Conservation (phyloP, 2,797 vertebrate species). For the Scolopax bukidnonensis region DNA sequence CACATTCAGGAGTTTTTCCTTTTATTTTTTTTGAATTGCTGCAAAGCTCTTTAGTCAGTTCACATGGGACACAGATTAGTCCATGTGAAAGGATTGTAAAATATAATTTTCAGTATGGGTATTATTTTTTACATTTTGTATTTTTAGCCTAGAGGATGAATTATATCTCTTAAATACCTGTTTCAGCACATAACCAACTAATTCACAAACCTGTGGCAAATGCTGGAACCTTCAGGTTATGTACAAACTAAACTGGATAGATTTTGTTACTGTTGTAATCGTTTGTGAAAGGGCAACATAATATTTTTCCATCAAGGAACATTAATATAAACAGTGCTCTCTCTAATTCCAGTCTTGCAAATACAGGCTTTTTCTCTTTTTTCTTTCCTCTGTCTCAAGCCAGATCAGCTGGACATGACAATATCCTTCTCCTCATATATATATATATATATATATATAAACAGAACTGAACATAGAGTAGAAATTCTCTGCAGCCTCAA, state of each 20-base stretch:
- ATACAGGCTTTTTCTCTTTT: background rate
- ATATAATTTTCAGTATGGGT: background rate
- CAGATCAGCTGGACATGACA: background rate
- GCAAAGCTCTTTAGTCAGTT: background rate
- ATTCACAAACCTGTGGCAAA: background rate
- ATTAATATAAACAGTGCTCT: background rate
- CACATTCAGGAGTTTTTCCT: background rate
- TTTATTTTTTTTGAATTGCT: background rate
- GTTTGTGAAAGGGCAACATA: background rate
- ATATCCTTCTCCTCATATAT: background rate
- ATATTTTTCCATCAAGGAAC: background rate
- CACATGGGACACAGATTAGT: background rate
- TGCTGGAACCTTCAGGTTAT: background rate
- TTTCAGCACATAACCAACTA: background rate
- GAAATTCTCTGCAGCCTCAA: constrained; percentile 27
- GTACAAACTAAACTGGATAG: background rate
- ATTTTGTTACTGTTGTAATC: background rate
- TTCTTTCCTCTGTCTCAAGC: background rate
- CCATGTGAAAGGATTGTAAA: constrained; percentile 1
- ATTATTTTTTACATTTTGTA: constrained; percentile 6
- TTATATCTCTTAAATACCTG: background rate
- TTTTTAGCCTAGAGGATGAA: constrained; percentile 28
- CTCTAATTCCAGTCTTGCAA: background rate
- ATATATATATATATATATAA: background rate
- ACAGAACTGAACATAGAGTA: background rate